Conservation (phyloP, 2,797 vertebrate species). For the Chrysocyon brachyurus region DNA sequence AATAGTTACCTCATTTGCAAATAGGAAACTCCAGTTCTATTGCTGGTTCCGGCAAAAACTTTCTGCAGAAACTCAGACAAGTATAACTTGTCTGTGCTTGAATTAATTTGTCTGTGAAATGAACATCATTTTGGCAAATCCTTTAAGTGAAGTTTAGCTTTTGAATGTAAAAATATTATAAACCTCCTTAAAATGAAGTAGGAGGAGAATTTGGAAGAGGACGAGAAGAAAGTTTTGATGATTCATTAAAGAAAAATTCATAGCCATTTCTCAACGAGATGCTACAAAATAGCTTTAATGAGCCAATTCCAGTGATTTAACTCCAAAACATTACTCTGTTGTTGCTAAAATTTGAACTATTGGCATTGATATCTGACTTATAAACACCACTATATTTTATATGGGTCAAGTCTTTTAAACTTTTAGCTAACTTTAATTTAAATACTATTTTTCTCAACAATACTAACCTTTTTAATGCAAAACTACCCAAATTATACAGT, state of each 20-base stretch:
- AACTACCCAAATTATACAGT: conserved; percentile 6
- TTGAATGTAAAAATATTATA: conserved; percentile 62
- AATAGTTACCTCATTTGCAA: conserved; percentile 56
- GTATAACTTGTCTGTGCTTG: conserved; percentile 60
- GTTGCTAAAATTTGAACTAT: not conserved
- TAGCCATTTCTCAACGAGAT: conserved; percentile 40
- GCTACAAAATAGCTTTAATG: conserved; percentile 46
- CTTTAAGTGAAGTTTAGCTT: conserved; percentile 44
- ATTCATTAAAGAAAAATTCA: conserved; percentile 51
- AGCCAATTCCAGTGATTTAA: not conserved
- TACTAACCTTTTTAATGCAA: conserved; percentile 5
- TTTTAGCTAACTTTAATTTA: conserved; percentile 31
- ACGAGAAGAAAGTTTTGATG: conserved; percentile 39
- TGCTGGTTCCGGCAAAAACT: conserved; percentile 13
- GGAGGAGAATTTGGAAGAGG: conserved; percentile 61
- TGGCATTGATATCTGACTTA: not conserved
- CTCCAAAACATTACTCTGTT: not conserved
- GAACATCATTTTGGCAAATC: conserved; percentile 64
- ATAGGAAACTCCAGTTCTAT: conserved; percentile 57
- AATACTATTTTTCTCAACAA: conserved; percentile 18
- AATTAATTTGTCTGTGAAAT: conserved; percentile 47
- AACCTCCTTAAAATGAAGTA: conserved; percentile 51
- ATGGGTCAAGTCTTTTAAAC: conserved; percentile 8
- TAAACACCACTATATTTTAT: conserved; percentile 20
- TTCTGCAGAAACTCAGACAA: conserved; percentile 34